phyloP scores from a whole-genome alignment of 1,140 invertebrate genomes.

The Cryptotermes secundus region DNA sequence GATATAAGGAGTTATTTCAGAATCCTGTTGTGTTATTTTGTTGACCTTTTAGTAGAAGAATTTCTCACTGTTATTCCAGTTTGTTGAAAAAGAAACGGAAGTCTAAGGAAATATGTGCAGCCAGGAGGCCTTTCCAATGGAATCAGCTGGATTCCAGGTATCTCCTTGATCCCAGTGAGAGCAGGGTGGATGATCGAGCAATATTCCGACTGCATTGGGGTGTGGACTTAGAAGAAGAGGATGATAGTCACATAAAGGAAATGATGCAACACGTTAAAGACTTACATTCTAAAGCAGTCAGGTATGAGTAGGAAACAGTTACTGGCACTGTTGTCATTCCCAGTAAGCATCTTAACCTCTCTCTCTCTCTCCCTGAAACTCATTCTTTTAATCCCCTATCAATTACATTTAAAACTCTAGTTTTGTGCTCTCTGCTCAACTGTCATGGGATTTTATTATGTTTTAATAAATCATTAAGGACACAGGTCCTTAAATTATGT shows the following conservation, averaged over 20 bases:
- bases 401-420: too few species aligned
- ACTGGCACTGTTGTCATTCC: too few species aligned
- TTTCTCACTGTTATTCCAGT: conserved; percentile 30
- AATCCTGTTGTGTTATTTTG: too few species aligned
- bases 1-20: too few species aligned
- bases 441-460: too few species aligned
- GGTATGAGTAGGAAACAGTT: neutral
- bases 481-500: too few species aligned
- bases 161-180: conserved; percentile 26
- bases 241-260: neutral
- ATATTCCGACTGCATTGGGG: conserved; percentile 34
- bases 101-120: neutral
- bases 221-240: conserved; percentile 26
- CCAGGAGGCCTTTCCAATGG: conserved; percentile 26
- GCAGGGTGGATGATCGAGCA: conserved; percentile 22
- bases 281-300: neutral
- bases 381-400: too few species aligned
- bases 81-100: conserved; percentile 34
- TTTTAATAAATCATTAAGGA: too few species aligned
- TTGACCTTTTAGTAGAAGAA: too few species aligned
- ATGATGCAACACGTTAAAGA: conserved; percentile 24
- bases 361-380: too few species aligned
- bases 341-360: too few species aligned
- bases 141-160: conserved; percentile 3
- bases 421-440: too few species aligned